A percentile compares a stretch with the other conserved stretches of the same genome.
These are phyloP conservation scores for Callyntrura guangdongensis DNA, from an alignment of 2,888 invertebrate genomes.

Conservation along the genomic window DNA sequence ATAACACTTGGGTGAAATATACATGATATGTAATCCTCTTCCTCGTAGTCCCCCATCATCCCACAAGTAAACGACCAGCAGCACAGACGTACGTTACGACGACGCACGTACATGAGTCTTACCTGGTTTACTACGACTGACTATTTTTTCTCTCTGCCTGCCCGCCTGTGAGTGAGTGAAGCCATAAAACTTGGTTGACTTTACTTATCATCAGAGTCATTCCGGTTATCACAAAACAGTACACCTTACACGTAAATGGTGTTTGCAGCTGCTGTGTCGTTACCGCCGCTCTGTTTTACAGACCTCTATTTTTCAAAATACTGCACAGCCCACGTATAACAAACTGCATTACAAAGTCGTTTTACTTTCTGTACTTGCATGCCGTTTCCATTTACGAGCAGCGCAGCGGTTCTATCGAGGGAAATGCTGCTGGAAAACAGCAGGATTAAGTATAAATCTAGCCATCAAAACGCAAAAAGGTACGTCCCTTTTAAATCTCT, in stretches of 20 bases:
- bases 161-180: conserved; percentile 62
- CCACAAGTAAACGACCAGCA: conserved; percentile 12
- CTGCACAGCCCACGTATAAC: conserved; percentile 7
- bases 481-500: conserved; percentile 54
- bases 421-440: conserved; percentile 29
- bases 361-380: conserved; percentile 20
- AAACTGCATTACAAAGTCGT: conserved; percentile 8
- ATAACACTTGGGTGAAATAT: conserved; percentile 53
- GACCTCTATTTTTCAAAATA: conserved; percentile 45
- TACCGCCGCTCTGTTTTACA: conserved; percentile 22
- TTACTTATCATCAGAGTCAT: conserved; percentile 75
- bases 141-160: conserved; percentile 19
- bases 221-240: conserved; percentile 69
- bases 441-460: conserved; percentile 47
- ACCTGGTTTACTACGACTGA: conserved; percentile 54
- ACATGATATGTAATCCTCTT: conserved; percentile 65
- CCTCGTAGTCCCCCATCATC: conserved; percentile 40
- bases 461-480: conserved; percentile 54
- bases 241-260: conserved; percentile 54
- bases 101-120: conserved; percentile 37
- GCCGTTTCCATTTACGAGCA: not conserved
- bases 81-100: not conserved
- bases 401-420: conserved; percentile 5
- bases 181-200: conserved; percentile 78
- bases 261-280: conserved; percentile 15